phyloP scores from a whole-genome alignment of 2,797 vertebrate species.

The Rhadinocentrus ornatus region DNA sequence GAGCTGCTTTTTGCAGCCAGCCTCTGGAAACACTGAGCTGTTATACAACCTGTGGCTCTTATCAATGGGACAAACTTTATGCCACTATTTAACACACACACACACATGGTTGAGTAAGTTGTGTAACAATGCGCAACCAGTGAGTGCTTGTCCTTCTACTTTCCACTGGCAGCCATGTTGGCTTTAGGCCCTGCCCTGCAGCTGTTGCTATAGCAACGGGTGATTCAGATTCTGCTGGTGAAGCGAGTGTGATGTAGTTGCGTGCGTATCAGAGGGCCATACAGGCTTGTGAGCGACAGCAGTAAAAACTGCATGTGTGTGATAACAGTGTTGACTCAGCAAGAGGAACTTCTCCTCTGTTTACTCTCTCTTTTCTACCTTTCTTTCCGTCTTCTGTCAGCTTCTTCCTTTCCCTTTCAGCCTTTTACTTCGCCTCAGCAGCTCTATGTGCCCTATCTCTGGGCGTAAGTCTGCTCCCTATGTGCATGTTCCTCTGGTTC shows the following conservation, averaged over 20 bases:
- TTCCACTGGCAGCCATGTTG: conserved; percentile 52
- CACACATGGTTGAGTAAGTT: conserved; percentile 57
- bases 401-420: conserved; percentile 52
- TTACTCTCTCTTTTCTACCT: conserved; percentile 51
- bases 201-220: conserved; percentile 34
- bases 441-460: conserved; percentile 39
- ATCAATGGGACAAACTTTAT: conserved; percentile 73
- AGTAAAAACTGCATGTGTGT: conserved; percentile 10
- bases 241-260: conserved; percentile 11
- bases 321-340: conserved; percentile 68
- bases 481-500: conserved; percentile 17
- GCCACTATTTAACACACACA: conserved; percentile 36
- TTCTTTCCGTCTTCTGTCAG: conserved; percentile 52
- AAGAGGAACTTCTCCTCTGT: conserved; percentile 64
- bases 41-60: conserved; percentile 66
- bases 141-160: conserved; percentile 43
- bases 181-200: conserved; percentile 18
- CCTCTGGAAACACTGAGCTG: conserved; percentile 45
- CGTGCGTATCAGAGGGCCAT: conserved; percentile 8
- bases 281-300: conserved; percentile 29
- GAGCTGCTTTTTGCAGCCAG: conserved; percentile 35
- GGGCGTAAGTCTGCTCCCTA: conserved; percentile 42
- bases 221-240: conserved; percentile 32
- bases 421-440: neutral
- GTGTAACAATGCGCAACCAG: conserved; percentile 53